Evolutionary conservation across 2,797 vertebrate species (phyloP).

Genomic region (Champsocephalus gunnari): DNA sequence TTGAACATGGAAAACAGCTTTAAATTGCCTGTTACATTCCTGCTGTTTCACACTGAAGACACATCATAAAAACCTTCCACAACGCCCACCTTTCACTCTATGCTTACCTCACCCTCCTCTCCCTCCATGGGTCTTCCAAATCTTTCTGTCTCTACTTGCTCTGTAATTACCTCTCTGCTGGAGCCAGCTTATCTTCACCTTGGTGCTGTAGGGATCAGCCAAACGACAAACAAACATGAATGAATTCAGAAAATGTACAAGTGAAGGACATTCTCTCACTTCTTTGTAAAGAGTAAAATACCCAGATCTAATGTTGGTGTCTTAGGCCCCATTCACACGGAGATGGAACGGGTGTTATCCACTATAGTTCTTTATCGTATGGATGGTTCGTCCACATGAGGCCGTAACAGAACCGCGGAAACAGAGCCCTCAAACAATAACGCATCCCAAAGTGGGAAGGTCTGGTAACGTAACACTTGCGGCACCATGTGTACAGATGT

Average conservation of each 20-base stretch:
- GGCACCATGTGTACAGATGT: no score
- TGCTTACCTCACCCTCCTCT: conserved; percentile 10
- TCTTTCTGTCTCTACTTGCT: conserved; percentile 32
- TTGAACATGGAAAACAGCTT: conserved; percentile 47
- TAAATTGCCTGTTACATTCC: conserved; percentile 57
- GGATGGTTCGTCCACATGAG: no score
- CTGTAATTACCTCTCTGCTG: conserved; percentile 45
- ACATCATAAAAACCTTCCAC: conserved; percentile 64
- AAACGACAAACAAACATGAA: conserved; percentile 35
- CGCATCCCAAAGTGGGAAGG: no score
- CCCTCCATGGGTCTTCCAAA: conserved; percentile 16
- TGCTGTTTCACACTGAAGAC: conserved; percentile 43
- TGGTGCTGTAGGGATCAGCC: conserved; percentile 2
- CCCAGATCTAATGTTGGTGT: neutral
- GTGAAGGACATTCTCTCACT: neutral
- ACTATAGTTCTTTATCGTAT: no score
- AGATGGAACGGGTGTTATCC: no score
- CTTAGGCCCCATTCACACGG: neutral
- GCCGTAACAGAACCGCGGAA: no score
- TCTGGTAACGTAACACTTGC: no score
- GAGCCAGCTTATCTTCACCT: conserved; percentile 44
- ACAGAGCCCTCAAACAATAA: no score
- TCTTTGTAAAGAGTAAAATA: conserved; percentile 9
- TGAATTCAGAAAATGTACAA: conserved; percentile 8
- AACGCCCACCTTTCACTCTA: conserved; percentile 36